phyloP scores from a whole-genome alignment of 1,140 invertebrate species.

The Tetraneura akinire region DNA sequence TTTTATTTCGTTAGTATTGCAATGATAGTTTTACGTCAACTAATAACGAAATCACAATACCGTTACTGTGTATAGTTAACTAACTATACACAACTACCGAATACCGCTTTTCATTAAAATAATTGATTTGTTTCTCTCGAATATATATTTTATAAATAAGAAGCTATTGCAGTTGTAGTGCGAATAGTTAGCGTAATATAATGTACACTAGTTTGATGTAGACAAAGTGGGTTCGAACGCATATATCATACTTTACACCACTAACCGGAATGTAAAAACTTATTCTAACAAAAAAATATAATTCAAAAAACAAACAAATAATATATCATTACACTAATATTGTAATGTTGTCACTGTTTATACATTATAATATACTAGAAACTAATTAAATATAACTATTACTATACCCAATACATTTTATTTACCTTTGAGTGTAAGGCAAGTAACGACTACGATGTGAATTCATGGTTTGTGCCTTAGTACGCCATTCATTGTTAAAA shows the following conservation, averaged over 20 bases:
- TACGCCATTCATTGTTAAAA: slow-evolving; percentile 74
- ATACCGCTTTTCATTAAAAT: neutral
- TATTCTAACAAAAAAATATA: slow-evolving; percentile 23
- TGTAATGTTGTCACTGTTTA: too few relatives aligned
- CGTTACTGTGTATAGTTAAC: neutral
- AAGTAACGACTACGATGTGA: slow-evolving; percentile 43
- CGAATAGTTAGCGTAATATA: neutral
- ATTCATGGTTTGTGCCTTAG: slow-evolving; percentile 60
- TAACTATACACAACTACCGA: too few relatives aligned
- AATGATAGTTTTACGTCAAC: slow-evolving; percentile 2
- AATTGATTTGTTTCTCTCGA: neutral
- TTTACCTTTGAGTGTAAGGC: slow-evolving; percentile 33
- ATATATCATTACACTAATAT: too few relatives aligned
- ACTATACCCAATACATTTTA: neutral
- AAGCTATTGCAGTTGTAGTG: neutral
- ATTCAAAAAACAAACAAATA: slow-evolving; percentile 32
- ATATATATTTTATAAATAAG: neutral
- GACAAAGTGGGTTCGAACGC: slow-evolving; percentile 29
- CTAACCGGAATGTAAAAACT: slow-evolving; percentile 14
- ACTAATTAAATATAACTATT: too few relatives aligned
- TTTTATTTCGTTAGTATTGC: neutral
- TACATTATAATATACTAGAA: too few relatives aligned
- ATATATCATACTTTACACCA: neutral
- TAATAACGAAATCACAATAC: slow-evolving; percentile 18
- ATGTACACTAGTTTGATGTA: neutral